Evolutionary conservation across 2,113 vertebrate genomes (phyloP), one percentile per base, ranked within the genome.

Genomic region (Natator depressus): DNA sequence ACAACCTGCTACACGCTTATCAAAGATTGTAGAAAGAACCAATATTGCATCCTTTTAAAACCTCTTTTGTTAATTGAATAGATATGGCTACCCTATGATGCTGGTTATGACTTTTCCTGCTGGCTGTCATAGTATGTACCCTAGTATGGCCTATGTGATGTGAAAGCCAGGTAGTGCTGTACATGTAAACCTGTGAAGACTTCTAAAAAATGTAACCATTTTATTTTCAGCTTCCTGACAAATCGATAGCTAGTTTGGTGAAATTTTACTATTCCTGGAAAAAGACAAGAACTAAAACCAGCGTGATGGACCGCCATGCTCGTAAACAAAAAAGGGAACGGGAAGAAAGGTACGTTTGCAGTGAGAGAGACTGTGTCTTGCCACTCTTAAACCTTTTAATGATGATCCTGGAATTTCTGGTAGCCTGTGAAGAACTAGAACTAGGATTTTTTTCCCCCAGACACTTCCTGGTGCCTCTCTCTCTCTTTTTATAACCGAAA

Each of bases 221-320:
- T 96, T 95, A 83, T 96, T 93, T 97, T n/a, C 95, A 99, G 99
- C 98, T 99, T 91, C 99, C 99, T 86, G 99, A 99, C 95, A 99
- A 99, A 92, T 99, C 99, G 19, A 99, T 99, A 98, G 98, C 99
- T 91, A 99, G 99, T 94, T 97, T 99, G 98, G 99, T 99, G 93
- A 99, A 99, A 75, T 99, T 99, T 95, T 99, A 99, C 97, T 99
- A 99, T 97, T 99, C 99, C 2, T 99, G 99, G 99, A 99, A 99
- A 98, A 99, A 99, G 97, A 99, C 99, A 2, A 99, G 99, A 94
- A 99, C 99, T 96, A 99, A 99, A 98, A 99, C 99, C 54, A 99
- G 99, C 1, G 98, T 99, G 97, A 99, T 99, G 99, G 99, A 99
- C 78, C 98, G 99, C 69, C 99, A 99, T 53, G 99, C 99, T 57